Conservation (phyloP, 2,888 invertebrate genomes). For the Microdon myrmicae region DNA sequence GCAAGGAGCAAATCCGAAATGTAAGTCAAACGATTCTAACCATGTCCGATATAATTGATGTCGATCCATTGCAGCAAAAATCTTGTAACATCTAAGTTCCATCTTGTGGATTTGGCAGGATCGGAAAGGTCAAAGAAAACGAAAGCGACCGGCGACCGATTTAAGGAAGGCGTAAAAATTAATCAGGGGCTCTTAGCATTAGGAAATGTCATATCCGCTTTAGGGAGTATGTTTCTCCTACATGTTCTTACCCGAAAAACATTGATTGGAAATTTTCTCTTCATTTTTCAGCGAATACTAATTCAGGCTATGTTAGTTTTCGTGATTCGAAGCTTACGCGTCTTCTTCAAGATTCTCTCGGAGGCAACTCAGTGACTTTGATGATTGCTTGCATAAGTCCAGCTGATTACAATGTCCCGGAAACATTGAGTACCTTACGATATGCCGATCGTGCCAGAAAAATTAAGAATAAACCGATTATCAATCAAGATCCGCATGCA, state of each 20-base stretch:
- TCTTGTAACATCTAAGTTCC: no score
- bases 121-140: constrained; percentile 86
- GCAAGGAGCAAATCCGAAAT: constrained; percentile 80
- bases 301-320: constrained; percentile 81
- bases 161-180: constrained; percentile 90
- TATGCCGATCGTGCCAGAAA: constrained; percentile 89
- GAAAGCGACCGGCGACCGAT: constrained; percentile 85
- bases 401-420: constrained; percentile 84
- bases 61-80: constrained; percentile 57
- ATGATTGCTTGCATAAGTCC: constrained; percentile 90
- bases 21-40: constrained; percentile 16
- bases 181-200: constrained; percentile 87
- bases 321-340: constrained; percentile 88
- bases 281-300: constrained; percentile 65
- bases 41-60: constrained; percentile 1
- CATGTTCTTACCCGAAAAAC: no score
- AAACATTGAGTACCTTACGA: constrained; percentile 82
- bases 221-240: constrained; percentile 85
- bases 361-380: constrained; percentile 88
- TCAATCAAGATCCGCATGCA: constrained; percentile 92
- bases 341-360: constrained; percentile 80
- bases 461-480: constrained; percentile 84
- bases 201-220: constrained; percentile 87
- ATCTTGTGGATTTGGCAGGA: constrained; percentile 89
- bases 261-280: no score